These are phyloP conservation scores for Watsonalla cultraria DNA, from an alignment of 2,888 invertebrate genomes.

Conservation along the genomic window DNA sequence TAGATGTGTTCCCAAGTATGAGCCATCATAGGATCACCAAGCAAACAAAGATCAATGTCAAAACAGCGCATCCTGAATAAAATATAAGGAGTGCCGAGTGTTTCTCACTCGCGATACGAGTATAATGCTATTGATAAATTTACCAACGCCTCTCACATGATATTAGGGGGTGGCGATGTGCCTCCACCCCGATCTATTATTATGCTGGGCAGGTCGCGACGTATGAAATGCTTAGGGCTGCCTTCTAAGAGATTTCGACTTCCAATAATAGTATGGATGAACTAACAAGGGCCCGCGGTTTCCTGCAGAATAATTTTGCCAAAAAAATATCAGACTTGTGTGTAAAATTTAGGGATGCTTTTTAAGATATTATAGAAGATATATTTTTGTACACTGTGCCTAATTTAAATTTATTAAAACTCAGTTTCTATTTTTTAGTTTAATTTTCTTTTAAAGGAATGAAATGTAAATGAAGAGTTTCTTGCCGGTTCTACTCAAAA, in stretches of 20 bases:
- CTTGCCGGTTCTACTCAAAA: no score
- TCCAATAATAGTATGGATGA: no score
- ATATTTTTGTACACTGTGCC: no score
- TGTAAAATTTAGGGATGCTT: no score
- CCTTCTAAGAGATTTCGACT: conserved; percentile 3
- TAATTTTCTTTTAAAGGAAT: no score
- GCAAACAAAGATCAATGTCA: conserved; percentile 54
- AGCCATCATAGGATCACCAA: not conserved
- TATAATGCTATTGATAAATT: conserved; percentile 75
- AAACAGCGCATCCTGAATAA: conserved; percentile 60
- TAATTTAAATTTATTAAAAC: no score
- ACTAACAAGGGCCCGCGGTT: no score
- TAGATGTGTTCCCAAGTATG: not conserved
- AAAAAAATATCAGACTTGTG: no score
- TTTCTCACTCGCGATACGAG: conserved; percentile 38
- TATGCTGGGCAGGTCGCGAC: conserved; percentile 71
- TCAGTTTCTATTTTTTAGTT: no score
- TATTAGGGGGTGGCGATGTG: conserved; percentile 66
- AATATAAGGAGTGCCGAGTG: conserved; percentile 49
- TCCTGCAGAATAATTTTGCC: no score
- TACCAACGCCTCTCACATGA: conserved; percentile 67
- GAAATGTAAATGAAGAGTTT: no score
- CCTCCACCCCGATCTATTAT: conserved; percentile 66
- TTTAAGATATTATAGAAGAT: no score
- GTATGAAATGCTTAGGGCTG: conserved; percentile 55